phyloP scores from a whole-genome alignment of 2,888 invertebrate species.

The Eupithecia tripunctaria region DNA sequence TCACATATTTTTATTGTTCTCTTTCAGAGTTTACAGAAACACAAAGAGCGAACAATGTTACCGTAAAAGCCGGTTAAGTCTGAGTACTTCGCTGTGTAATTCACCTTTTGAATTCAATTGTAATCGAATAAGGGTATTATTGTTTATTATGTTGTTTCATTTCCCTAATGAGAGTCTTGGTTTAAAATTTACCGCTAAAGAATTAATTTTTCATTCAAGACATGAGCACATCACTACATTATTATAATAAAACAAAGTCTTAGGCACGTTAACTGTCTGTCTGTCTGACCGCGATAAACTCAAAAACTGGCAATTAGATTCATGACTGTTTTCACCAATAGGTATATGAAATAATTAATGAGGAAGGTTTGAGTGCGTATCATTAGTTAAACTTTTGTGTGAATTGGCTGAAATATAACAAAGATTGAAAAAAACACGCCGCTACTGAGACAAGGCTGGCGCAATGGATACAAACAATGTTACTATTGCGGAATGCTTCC shows the following conservation, averaged over 20 bases:
- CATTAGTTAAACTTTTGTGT: too few relatives aligned
- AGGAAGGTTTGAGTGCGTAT: too few relatives aligned
- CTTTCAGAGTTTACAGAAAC: constrained; percentile 49
- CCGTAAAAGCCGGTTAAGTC: constrained; percentile 43
- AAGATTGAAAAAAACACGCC: too few relatives aligned
- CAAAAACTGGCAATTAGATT: too few relatives aligned
- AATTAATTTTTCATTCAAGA: background rate
- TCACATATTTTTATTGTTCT: constrained; percentile 66
- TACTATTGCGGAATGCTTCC: background rate
- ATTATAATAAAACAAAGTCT: background rate
- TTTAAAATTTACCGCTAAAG: background rate
- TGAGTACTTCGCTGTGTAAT: constrained; percentile 49
- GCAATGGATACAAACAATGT: too few relatives aligned
- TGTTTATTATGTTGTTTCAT: constrained; percentile 18
- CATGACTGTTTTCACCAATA: too few relatives aligned
- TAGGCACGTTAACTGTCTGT: too few relatives aligned
- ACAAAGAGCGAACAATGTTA: constrained; percentile 48
- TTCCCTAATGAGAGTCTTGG: constrained; percentile 1
- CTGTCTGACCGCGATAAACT: too few relatives aligned
- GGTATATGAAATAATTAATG: too few relatives aligned
- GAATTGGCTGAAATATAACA: background rate
- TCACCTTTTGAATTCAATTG: constrained; percentile 37
- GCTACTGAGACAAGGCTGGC: too few relatives aligned
- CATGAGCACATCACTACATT: background rate
- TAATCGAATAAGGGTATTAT: constrained; percentile 33